Percentiles rank a stretch among this genome's conserved stretches.
These are phyloP conservation scores for Octodonta nipae DNA, from an alignment of 2,888 invertebrate species.

Conservation along the genomic window DNA sequence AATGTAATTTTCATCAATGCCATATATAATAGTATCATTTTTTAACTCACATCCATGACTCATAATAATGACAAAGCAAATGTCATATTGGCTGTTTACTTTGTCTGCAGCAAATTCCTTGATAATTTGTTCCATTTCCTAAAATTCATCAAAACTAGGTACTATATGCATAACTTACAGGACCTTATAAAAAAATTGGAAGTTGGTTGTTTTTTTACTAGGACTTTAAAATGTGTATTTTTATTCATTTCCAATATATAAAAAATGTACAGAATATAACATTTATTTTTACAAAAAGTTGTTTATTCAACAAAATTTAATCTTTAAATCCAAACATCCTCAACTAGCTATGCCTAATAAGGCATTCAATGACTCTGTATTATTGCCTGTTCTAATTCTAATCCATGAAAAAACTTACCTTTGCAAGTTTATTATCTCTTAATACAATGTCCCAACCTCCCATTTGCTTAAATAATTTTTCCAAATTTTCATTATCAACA, in stretches of 20 bases:
- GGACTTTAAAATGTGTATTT: too few species aligned
- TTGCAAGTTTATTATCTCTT: slow-evolving; percentile 12
- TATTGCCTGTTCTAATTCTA: too few species aligned
- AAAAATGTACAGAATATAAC: too few species aligned
- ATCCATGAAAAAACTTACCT: slow-evolving; percentile 12
- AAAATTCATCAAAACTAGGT: slow-evolving; percentile 4
- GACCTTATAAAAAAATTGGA: too few species aligned
- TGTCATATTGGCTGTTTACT: slow-evolving; percentile 39
- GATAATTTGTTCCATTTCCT: slow-evolving; percentile 36
- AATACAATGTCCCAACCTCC: slow-evolving; percentile 20
- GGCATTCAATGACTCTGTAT: too few species aligned
- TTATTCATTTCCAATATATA: too few species aligned
- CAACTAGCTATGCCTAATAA: too few species aligned
- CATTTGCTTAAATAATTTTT: slow-evolving; percentile 47
- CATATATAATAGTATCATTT: slow-evolving; percentile 41
- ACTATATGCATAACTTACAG: neutral
- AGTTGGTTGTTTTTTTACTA: too few species aligned
- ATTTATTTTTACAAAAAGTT: too few species aligned
- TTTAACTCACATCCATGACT: slow-evolving; percentile 46
- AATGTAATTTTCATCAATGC: slow-evolving; percentile 42
- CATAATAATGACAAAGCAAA: slow-evolving; percentile 52
- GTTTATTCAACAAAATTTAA: too few species aligned
- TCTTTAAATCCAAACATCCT: neutral
- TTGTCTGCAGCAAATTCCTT: slow-evolving; percentile 32
- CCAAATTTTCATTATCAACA: slow-evolving; percentile 44